Evolutionary conservation across 2,113 vertebrate genomes (phyloP), one percentile per base, ranked within the genome.

Genomic region (Microtus richardsoni): DNA sequence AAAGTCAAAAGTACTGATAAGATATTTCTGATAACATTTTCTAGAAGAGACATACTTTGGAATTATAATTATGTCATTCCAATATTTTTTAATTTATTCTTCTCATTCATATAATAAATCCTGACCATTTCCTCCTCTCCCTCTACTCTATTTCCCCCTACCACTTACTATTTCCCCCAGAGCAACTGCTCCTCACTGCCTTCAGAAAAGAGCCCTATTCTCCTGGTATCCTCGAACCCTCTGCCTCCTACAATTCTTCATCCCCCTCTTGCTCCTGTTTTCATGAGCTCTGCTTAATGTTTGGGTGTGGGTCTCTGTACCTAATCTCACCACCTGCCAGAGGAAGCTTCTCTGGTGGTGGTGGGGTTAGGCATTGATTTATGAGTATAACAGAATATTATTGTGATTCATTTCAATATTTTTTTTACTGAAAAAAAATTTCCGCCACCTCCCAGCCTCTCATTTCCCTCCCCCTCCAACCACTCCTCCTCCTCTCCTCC

Each of bases 131-230:
- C 1, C 36, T 39, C 49, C 33, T 21, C 9, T 73, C 70, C 21
- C 9, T 54, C 4, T 19, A 33, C 16, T 54, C 49, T 19, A 54
- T 5, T 4, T 36, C 1, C 13, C 22, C n/a, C 22, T n/a, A 13
- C 1, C 36, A n/a, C 10, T 6, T 58, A 5, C 49, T 10, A 5
- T 13, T 36, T n/a, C 21, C 52, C 4, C 5, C 0, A 39, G 36
- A 60, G 12, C n/a, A 1, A 26, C 22, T 60, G 11, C 12, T 60
- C 12, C 52, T 58, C 52, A 80, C 13, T 58, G 9, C 22, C 5
- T 60, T 60, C 3, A 60, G 6, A 16, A 82, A 82, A 26, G 21
- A 82, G 3, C 5, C n/a, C 21, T 39, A 7, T 28, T 82, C 8
- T 36, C 17, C 36, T 16, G 36, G 22, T 82, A 39, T 82, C 22